Evolutionary conservation across 2,113 vertebrate species (phyloP), one percentile per base, ranked within the genome.

Genomic region (Myiopsitta monachus): DNA sequence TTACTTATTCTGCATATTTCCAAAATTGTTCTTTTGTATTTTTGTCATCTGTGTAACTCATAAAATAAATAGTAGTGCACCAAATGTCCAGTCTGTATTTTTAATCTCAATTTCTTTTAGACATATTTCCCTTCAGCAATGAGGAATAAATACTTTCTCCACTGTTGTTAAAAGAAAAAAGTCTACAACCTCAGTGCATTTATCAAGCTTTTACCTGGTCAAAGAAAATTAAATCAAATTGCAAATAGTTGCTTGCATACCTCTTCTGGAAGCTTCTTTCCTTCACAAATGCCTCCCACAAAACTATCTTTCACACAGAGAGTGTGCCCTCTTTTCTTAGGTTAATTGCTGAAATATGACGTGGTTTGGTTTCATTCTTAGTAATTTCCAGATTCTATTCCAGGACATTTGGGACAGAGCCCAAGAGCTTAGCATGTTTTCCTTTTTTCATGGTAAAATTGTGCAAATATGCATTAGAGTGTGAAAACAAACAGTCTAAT

Each of bases 401-500:
- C 98, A 98, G 98, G 98, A 98, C 98, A 98, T 98, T 98, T 98
- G 98, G 98, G 98, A 98, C 96, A 97, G 97, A 98, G 98, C 98
- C 98, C 98, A 98, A 98, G 98, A 98, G 98, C 98, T 98, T 98
- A 98, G 98, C 98, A 98, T 98, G 98, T 98, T 98, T 98, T 98
- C 97, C 98, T 97, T 98, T 98, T 98, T 98, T 98, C 98, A 98
- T 98, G 98, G 98, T 98, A 98, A 98, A 98, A 98, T 98, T 98
- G 98, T 98, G 98, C 98, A 98, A 98, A 98, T 98, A 98, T 98
- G 98, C 98, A 98, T 98, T 98, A 98, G 98, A 98, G 98, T 98
- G 98, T 98, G 98, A 98, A 98, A 98, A 98, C 98, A 98, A 98
- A 98, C 98, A 98, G 98, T 98, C 98, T 98, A 98, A 98, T 98